Evolutionary conservation across 2,113 vertebrate species (phyloP).

Genomic region (Calidris pygmaea): DNA sequence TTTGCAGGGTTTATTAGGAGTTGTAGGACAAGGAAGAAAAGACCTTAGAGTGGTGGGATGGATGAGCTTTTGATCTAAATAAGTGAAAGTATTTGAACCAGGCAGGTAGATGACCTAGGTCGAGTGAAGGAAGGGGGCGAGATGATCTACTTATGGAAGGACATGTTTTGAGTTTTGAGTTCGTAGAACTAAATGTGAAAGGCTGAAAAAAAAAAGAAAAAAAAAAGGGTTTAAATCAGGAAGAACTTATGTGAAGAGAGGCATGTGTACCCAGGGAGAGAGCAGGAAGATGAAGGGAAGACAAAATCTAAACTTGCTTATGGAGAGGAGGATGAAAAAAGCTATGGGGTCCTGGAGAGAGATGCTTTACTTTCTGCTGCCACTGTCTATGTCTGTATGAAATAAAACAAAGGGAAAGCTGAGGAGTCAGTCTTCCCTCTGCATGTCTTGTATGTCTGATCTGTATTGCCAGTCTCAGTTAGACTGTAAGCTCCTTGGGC

Average conservation of each 20-base stretch:
- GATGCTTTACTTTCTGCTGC: neutral
- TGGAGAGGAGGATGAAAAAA: neutral
- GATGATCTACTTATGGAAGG: neutral
- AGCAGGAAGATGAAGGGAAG: neutral
- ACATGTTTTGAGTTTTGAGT: neutral
- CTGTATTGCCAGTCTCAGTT: neutral
- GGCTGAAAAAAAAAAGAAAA: too few relatives aligned
- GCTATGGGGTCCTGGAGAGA: neutral
- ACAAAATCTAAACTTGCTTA: neutral
- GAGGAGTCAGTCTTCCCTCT: constrained; percentile 15
- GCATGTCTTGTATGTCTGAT: neutral
- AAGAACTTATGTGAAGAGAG: neutral
- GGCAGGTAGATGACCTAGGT: neutral
- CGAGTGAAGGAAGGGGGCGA: neutral
- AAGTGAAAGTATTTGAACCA: neutral
- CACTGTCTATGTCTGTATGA: neutral
- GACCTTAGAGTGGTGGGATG: neutral
- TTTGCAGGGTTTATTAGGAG: neutral
- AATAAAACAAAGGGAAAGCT: neutral
- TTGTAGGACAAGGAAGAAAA: neutral
- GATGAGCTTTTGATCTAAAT: neutral
- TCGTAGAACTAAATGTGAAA: neutral
- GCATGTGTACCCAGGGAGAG: neutral
- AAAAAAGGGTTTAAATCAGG: neutral
- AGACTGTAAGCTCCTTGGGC: constrained; percentile 10